Percentiles rank a stretch among this genome's conserved stretches.
Evolutionary conservation across 2,888 invertebrate genomes (phyloP).

Genomic region (Idaea dimidiata): DNA sequence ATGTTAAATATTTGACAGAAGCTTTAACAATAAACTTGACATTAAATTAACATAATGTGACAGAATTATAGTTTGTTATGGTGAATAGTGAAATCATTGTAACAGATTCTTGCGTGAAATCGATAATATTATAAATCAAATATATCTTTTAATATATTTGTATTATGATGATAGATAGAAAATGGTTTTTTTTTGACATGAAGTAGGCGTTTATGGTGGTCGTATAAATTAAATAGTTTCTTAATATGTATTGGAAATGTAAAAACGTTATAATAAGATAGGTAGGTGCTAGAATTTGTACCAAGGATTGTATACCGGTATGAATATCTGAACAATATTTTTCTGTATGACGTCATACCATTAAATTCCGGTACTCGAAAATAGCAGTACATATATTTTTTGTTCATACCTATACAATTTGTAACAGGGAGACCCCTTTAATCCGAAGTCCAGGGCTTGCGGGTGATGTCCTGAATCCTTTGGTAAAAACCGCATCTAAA

Average conservation of each 20-base stretch:
- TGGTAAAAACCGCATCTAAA: no score
- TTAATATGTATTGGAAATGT: neutral
- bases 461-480: no score
- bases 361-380: no score
- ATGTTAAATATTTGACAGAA: conserved; percentile 25
- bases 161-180: neutral
- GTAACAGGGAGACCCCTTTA: no score
- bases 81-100: neutral
- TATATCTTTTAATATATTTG: neutral
- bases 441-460: no score
- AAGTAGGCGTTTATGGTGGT: neutral
- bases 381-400: no score
- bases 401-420: no score
- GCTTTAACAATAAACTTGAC: conserved; percentile 21
- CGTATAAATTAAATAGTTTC: neutral
- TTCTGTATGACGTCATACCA: no score
- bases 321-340: no score
- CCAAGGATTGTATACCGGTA: no score
- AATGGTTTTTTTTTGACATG: neutral
- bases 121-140: conserved; percentile 1
- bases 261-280: neutral
- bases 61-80: conserved; percentile 5
- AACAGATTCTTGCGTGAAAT: neutral
- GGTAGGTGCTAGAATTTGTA: no score
- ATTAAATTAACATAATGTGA: conserved; percentile 16